Evolutionary conservation across 2,797 vertebrate species (phyloP).

Genomic region (Botia almorhae): DNA sequence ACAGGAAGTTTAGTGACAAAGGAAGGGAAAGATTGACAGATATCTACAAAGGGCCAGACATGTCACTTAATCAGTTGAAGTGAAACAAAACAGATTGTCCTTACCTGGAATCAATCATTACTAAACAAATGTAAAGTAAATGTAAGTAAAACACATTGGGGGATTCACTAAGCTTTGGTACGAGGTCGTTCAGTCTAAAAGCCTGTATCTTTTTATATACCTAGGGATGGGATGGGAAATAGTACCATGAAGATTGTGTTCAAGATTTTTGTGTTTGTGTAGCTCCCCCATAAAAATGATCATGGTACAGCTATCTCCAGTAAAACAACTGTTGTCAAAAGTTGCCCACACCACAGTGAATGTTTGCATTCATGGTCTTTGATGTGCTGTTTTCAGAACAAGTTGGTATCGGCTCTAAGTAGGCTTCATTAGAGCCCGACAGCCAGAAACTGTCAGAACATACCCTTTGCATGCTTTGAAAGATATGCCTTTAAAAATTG

Average conservation of each 20-base stretch:
- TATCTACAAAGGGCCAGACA: background rate
- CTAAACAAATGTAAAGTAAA: no score
- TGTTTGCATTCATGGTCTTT: background rate
- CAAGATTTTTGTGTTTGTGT: background rate
- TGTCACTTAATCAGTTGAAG: conserved; percentile 54
- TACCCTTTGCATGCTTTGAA: background rate
- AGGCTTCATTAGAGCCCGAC: background rate
- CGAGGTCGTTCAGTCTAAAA: no score
- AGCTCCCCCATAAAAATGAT: background rate
- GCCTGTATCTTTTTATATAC: background rate
- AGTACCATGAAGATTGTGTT: no score
- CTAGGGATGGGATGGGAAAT: background rate
- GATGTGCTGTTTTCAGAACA: background rate
- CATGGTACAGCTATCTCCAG: background rate
- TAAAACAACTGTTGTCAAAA: background rate
- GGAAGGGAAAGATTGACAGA: conserved; percentile 48
- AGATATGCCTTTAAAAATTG: background rate
- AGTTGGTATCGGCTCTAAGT: background rate
- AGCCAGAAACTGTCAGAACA: background rate
- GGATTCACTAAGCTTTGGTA: background rate
- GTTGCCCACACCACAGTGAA: background rate
- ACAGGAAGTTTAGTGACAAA: conserved; percentile 71
- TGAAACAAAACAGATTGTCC: conserved; percentile 26
- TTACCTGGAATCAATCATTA: background rate
- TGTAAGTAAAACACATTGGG: no score